Base-by-base conservation (phyloP, 23 tunicate genomes). In the Pegea sp. region DNA sequence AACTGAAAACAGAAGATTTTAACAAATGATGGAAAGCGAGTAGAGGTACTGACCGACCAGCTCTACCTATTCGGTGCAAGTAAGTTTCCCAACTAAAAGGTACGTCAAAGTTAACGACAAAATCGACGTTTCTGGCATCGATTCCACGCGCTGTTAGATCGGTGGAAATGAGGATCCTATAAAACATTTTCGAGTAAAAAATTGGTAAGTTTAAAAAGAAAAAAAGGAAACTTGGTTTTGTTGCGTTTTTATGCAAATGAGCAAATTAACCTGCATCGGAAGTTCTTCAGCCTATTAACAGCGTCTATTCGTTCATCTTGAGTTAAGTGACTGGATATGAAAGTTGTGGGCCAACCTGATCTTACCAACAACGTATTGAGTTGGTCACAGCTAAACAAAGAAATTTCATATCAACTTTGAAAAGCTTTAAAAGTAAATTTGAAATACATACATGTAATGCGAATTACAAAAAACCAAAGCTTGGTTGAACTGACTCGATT, bases 1-100 rank as follows among this genome's bases (percentile, higher is more conserved):
- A n/a, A n/a, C n/a, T n/a, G n/a, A n/a, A n/a, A n/a, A n/a, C n/a
- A n/a, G n/a, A n/a, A n/a, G n/a, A n/a, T n/a, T n/a, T n/a, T n/a
- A n/a, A n/a, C n/a, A n/a, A n/a, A n/a, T n/a, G n/a, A n/a, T n/a
- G n/a, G n/a, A n/a, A n/a, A n/a, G n/a, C n/a, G n/a, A n/a, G n/a
- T n/a, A n/a, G n/a, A n/a, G n/a, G n/a, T n/a, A n/a, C n/a, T 8
- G 16, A 71, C 59, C 95, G 62, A 28, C 95, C 95, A 1, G 95
- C 95, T 53, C 95, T 55, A 4, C 95, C 95, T 43, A 69, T 84
- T 32, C 95, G 33, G 50, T 84, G 95, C 84, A 84, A 52, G 67
- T 84, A 84, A 23, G 95, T 84, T 34, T 84, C 95, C 95, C 95
- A 84, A 13, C 74, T 84, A 24, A 2, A 24, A 2, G 95, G 76